A percentile compares a stretch with the other conserved stretches of the same genome.
Conservation (phyloP, 2,888 invertebrate genomes). For the Therioaphis trifolii region DNA sequence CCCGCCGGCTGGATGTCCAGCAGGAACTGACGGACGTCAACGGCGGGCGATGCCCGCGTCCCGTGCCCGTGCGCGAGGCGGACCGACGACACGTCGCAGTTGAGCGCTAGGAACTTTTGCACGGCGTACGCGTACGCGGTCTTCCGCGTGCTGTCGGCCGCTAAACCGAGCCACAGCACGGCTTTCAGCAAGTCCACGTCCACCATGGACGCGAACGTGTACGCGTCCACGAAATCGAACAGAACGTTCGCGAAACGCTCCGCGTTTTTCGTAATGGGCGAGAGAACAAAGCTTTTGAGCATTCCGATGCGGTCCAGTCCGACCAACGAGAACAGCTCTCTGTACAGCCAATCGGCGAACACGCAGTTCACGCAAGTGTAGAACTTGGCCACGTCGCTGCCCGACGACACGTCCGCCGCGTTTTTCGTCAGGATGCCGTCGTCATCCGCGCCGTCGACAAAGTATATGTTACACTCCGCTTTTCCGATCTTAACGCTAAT, state of each 20-base stretch:
- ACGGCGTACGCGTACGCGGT: neutral
- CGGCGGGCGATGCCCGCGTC: too few relatives aligned
- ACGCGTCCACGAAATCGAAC: neutral
- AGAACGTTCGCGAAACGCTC: neutral
- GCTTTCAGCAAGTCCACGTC: neutral
- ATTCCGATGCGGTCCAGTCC: too few relatives aligned
- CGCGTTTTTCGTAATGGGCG: neutral
- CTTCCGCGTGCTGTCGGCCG: too few relatives aligned
- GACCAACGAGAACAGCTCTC: too few relatives aligned
- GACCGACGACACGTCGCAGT: neutral
- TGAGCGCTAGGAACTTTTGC: neutral
- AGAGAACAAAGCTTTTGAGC: too few relatives aligned
- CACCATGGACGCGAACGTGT: fast-evolving
- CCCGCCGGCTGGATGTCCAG: neutral
- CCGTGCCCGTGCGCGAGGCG: neutral
- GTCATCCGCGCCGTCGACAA: too few relatives aligned
- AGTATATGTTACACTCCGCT: too few relatives aligned
- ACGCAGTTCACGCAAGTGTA: neutral
- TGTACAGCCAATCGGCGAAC: neutral
- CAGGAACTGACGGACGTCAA: too few relatives aligned
- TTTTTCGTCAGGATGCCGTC: too few relatives aligned
- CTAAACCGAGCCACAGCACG: neutral
- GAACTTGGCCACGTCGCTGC: neutral
- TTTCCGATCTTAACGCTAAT: too few relatives aligned
- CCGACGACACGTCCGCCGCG: too few relatives aligned